phyloP scores from a whole-genome alignment of 2,113 vertebrate species.

The Scomber scombrus region DNA sequence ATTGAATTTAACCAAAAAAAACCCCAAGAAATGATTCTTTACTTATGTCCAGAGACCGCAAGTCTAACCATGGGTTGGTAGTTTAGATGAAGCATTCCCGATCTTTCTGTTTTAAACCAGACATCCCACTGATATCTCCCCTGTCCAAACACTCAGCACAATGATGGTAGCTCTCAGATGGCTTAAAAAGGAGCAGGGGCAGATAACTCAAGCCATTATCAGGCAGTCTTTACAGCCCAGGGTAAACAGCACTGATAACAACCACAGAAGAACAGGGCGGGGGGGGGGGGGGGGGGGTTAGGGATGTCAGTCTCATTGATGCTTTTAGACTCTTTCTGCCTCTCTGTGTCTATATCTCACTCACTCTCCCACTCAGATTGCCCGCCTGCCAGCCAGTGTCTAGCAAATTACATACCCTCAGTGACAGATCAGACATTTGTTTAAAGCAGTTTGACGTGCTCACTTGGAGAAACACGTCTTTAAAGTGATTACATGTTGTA shows the following conservation, averaged over 20 bases:
- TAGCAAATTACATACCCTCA: conserved; percentile 66
- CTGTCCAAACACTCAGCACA: conserved; percentile 83
- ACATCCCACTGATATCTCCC: conserved; percentile 76
- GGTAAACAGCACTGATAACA: conserved; percentile 81
- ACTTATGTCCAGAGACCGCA: neutral
- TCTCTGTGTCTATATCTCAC: conserved; percentile 34
- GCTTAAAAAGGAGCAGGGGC: conserved; percentile 75
- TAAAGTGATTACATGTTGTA: conserved; percentile 78
- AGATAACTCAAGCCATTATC: conserved; percentile 76
- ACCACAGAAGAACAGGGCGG: conserved; percentile 48
- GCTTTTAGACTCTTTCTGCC: conserved; percentile 61
- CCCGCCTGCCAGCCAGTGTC: conserved; percentile 43
- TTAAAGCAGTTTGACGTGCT: conserved; percentile 73
- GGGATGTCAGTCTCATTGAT: conserved; percentile 70
- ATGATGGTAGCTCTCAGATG: conserved; percentile 77
- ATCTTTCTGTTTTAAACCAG: conserved; percentile 78
- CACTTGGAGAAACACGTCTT: conserved; percentile 66
- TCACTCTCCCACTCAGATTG: conserved; percentile 72
- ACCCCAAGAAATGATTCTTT: fast-evolving
- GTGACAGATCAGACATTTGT: conserved; percentile 73
- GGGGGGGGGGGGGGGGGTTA: conserved; percentile 43
- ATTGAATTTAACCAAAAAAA: neutral
- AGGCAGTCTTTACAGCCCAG: conserved; percentile 79
- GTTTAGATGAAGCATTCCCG: conserved; percentile 48
- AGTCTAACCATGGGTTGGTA: neutral